These are phyloP conservation scores for Octomys mimax DNA, from an alignment of 2,797 vertebrate species.

Conservation along the genomic window DNA sequence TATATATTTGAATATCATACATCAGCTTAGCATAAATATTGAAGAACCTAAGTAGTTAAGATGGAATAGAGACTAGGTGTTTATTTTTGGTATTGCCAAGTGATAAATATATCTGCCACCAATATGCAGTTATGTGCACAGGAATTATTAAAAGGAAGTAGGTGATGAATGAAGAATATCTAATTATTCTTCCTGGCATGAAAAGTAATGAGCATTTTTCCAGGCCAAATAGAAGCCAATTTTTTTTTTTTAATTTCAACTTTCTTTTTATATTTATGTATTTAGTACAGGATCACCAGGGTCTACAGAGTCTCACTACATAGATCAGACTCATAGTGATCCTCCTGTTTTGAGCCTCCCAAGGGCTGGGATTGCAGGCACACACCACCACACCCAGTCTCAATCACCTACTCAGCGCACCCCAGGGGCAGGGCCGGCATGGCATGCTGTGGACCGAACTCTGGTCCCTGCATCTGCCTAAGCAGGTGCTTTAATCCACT, in stretches of 20 bases:
- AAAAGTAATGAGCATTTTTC: neutral
- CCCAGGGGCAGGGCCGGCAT: no score
- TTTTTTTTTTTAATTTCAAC: neutral
- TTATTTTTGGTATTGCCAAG: neutral
- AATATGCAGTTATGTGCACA: neutral
- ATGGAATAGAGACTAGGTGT: neutral
- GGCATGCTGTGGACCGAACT: no score
- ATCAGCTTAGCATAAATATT: neutral
- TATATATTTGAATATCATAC: slow-evolving; percentile 30
- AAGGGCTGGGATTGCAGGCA: no score
- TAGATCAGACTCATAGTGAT: no score
- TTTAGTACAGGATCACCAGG: no score
- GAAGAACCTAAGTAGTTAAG: neutral
- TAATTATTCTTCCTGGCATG: neutral
- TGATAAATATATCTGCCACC: neutral
- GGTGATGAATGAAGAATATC: slow-evolving; percentile 7
- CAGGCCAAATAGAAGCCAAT: neutral
- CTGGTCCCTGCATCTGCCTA: no score
- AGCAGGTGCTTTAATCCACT: no score
- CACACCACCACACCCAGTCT: no score
- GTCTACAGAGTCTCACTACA: no score
- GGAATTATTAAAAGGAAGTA: neutral
- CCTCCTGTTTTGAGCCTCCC: no score
- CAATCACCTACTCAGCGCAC: no score
- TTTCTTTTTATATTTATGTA: no score